Percentiles rank a stretch among this genome's conserved stretches.
These are phyloP conservation scores for Hydrocynus forskahlii DNA, from an alignment of 2,797 vertebrate species.

Conservation along the genomic window DNA sequence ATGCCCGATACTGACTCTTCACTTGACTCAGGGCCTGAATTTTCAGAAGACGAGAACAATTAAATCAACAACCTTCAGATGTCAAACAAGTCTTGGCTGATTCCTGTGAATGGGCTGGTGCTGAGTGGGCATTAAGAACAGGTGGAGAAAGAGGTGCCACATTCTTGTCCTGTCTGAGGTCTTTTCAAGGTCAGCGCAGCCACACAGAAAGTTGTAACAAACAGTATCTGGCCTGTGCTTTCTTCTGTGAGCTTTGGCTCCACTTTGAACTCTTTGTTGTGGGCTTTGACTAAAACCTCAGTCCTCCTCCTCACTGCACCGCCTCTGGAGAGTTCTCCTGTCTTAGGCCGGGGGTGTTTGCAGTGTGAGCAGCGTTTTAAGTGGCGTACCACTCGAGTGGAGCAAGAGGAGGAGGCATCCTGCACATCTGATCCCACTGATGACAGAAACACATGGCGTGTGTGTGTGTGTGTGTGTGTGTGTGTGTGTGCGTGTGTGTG, in stretches of 20 bases:
- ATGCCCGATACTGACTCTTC: too few relatives aligned
- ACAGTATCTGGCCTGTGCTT: constrained; percentile 58
- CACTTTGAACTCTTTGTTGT: constrained; percentile 36
- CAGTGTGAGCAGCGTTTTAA: constrained; percentile 61
- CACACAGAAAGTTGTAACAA: constrained; percentile 33
- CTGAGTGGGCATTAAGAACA: constrained; percentile 63
- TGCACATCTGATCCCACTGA: constrained; percentile 67
- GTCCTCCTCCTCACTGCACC: constrained; percentile 3
- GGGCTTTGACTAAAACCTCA: constrained; percentile 20
- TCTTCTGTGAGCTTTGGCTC: constrained; percentile 27
- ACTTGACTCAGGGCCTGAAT: too few relatives aligned
- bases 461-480: constrained; percentile 22
- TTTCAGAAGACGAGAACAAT: too few relatives aligned
- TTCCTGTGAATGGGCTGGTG: constrained; percentile 24
- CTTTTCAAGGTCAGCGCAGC: not conserved
- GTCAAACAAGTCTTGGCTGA: not conserved
- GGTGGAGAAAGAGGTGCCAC: constrained; percentile 55
- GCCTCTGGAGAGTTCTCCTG: constrained; percentile 12
- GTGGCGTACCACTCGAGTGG: constrained; percentile 1
- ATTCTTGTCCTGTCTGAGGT: constrained; percentile 26
- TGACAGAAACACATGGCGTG: constrained; percentile 77
- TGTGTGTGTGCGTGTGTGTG: constrained; percentile 46
- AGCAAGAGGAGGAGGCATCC: constrained; percentile 41
- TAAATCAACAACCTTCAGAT: too few relatives aligned
- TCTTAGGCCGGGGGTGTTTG: constrained; percentile 56